A percentile compares a stretch with the other conserved stretches of the same genome.
phyloP scores from a whole-genome alignment of 2,888 invertebrate genomes.

The Smittia sp. region DNA sequence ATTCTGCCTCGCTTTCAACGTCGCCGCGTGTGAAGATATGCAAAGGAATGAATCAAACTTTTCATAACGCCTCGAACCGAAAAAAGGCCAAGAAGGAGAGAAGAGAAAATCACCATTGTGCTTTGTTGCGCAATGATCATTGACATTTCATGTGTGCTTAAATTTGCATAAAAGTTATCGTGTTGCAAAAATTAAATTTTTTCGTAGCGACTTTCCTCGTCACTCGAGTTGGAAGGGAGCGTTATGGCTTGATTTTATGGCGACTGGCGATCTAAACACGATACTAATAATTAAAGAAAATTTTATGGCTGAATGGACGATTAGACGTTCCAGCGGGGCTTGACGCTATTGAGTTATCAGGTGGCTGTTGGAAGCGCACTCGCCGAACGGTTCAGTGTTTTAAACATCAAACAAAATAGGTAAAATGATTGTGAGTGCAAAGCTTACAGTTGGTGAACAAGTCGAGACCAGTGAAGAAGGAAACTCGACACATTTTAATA shows the following conservation, averaged over 20 bases:
- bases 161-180: slow-evolving; percentile 27
- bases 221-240: no score
- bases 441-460: no score
- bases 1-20: background rate
- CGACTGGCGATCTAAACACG: background rate
- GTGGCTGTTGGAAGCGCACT: no score
- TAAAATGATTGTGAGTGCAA: no score
- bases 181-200: no score
- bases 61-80: background rate
- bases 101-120: background rate
- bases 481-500: no score
- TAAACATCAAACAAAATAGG: no score
- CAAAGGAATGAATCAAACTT: background rate
- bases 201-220: background rate
- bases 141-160: background rate
- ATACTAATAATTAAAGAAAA: slow-evolving; percentile 30
- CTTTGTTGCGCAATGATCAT: background rate
- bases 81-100: background rate
- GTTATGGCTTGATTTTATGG: background rate
- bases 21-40: background rate
- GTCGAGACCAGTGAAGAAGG: no score
- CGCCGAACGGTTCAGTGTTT: no score
- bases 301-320: slow-evolving; percentile 20
- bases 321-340: background rate
- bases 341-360: background rate